Evolutionary conservation across 2,797 vertebrate species (phyloP).

Genomic region (Peromyscus attwateri): DNA sequence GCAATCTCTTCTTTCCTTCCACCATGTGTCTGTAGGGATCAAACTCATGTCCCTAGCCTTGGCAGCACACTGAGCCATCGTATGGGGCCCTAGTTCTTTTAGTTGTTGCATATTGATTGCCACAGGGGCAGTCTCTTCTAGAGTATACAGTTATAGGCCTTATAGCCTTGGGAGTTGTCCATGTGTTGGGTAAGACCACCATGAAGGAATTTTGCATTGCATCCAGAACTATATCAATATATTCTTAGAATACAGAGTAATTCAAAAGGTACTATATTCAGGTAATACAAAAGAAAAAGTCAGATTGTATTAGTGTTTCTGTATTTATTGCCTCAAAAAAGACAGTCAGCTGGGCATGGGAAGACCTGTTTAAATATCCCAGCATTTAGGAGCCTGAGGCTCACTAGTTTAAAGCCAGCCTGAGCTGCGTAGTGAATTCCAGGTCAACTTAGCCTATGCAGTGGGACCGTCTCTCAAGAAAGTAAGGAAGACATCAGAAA

Average conservation of each 20-base stretch:
- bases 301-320: slow-evolving; percentile 32
- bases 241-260: slow-evolving; percentile 46
- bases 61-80: too few species aligned
- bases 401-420: not conserved
- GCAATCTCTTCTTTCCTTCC: not conserved
- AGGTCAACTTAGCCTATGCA: not conserved
- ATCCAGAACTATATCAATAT: slow-evolving; percentile 41
- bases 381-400: not conserved
- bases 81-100: not conserved
- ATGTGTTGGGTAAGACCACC: slow-evolving; percentile 40
- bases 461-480: not conserved
- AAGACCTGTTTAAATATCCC: not conserved
- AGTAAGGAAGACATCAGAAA: not conserved
- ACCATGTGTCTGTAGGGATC: too few species aligned
- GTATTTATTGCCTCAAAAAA: slow-evolving; percentile 42
- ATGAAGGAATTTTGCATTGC: slow-evolving; percentile 1
- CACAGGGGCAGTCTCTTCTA: slow-evolving; percentile 86
- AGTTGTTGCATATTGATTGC: not conserved
- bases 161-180: not conserved
- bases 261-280: slow-evolving; percentile 26
- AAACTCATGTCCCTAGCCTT: not conserved
- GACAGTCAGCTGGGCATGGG: not conserved
- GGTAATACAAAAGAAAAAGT: slow-evolving; percentile 16
- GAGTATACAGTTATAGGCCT: not conserved
- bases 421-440: not conserved